phyloP scores from a whole-genome alignment of 2,797 vertebrate genomes.

The Sebastes iracundus region DNA sequence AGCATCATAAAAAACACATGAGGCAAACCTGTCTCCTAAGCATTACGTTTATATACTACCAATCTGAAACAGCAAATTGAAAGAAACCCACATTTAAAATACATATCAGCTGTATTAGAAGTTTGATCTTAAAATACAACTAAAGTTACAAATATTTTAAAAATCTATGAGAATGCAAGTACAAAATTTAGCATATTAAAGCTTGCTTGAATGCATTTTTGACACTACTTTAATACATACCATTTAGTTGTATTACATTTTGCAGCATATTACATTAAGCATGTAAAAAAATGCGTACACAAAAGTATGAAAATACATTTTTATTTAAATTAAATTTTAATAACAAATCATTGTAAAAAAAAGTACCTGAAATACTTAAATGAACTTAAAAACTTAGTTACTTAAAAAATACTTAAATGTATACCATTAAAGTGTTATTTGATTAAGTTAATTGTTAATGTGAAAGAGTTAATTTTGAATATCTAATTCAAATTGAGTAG shows the following conservation, averaged over 20 bases:
- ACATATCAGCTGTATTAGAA: background rate
- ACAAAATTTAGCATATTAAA: too few relatives aligned
- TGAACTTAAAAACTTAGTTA: too few relatives aligned
- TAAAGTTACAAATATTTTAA: too few relatives aligned
- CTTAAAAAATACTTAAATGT: too few relatives aligned
- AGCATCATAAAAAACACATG: background rate
- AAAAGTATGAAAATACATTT: background rate
- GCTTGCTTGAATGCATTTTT: too few relatives aligned
- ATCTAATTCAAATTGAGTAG: too few relatives aligned
- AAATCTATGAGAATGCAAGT: too few relatives aligned
- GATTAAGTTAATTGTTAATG: background rate
- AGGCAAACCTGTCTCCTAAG: background rate
- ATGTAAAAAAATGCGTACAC: background rate
- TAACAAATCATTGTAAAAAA: too few relatives aligned
- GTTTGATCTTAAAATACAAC: background rate
- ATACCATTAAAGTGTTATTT: background rate
- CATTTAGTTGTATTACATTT: background rate
- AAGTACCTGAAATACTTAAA: too few relatives aligned
- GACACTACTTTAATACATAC: background rate
- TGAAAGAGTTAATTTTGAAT: background rate
- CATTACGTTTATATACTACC: background rate
- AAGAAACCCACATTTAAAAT: background rate
- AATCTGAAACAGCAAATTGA: background rate
- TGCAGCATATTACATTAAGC: background rate
- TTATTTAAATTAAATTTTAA: too few relatives aligned